Evolutionary conservation across 2,888 invertebrate species (phyloP).

Genomic region (Eulithis testata): DNA sequence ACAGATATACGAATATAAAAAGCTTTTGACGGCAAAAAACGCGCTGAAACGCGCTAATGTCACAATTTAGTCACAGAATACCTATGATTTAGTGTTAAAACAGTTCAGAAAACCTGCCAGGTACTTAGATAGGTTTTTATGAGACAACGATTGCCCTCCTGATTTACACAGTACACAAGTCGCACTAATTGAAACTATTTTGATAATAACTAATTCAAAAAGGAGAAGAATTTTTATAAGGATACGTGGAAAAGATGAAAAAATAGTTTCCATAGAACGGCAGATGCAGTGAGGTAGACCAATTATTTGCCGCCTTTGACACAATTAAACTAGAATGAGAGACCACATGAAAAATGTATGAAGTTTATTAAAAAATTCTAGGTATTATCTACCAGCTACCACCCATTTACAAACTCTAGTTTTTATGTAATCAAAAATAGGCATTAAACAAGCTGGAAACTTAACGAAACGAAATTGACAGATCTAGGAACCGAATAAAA

Average conservation of each 20-base stretch:
- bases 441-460: not conserved
- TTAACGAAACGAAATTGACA: conserved; percentile 16
- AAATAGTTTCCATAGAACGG: conserved; percentile 18
- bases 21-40: too few species aligned
- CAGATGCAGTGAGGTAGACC: conserved; percentile 18
- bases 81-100: too few species aligned
- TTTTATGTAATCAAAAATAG: conserved; percentile 20
- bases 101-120: too few species aligned
- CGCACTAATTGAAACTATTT: too few species aligned
- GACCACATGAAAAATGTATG: conserved; percentile 13
- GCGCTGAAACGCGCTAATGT: too few species aligned
- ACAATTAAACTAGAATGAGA: conserved; percentile 9
- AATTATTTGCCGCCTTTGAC: conserved; percentile 18
- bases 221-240: too few species aligned
- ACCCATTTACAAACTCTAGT: conserved; percentile 9
- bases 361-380: conserved; percentile 19
- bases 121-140: too few species aligned
- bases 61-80: too few species aligned
- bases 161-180: too few species aligned
- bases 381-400: not conserved
- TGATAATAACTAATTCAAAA: too few species aligned
- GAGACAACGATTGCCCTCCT: too few species aligned
- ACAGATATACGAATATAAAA: too few species aligned
- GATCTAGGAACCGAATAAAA: conserved; percentile 22
- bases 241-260: not conserved